A percentile compares a stretch with the other conserved stretches of the same genome.
These are phyloP conservation scores for Seira ritae DNA, from an alignment of 2,888 invertebrate genomes.

Conservation along the genomic window DNA sequence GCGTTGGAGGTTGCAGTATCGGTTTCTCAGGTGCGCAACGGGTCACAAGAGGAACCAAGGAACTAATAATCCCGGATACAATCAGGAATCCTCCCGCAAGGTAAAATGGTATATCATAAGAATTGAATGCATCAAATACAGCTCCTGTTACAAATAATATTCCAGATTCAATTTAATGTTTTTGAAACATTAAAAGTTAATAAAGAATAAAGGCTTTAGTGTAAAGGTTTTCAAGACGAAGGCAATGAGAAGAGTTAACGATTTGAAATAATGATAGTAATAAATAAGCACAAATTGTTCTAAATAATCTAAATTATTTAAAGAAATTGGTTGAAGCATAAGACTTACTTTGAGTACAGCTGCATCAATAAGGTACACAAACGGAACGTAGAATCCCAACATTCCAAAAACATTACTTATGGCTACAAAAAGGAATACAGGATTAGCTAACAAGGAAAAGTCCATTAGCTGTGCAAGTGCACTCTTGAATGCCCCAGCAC, in stretches of 20 bases:
- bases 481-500: conserved; percentile 81
- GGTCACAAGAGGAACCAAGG: conserved; percentile 74
- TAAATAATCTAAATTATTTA: background rate
- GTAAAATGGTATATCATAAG: conserved; percentile 93
- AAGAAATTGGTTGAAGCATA: conserved; percentile 62
- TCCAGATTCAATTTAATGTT: too few relatives aligned
- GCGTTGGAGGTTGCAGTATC: conserved; percentile 64
- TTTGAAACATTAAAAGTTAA: too few relatives aligned
- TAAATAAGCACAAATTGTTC: too few relatives aligned
- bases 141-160: conserved; percentile 82
- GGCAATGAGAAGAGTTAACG: too few relatives aligned
- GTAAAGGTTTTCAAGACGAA: too few relatives aligned
- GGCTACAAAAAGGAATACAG: conserved; percentile 93
- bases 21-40: conserved; percentile 70
- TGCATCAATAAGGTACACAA: conserved; percentile 93
- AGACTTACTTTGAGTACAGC: conserved; percentile 82
- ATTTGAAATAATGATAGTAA: too few relatives aligned
- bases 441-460: conserved; percentile 89
- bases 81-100: conserved; percentile 94
- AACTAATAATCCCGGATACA: conserved; percentile 87
- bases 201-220: too few relatives aligned
- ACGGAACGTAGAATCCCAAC: conserved; percentile 98
- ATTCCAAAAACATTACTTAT: conserved; percentile 97
- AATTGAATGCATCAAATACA: conserved; percentile 89
- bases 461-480: conserved; percentile 94